A percentile compares a stretch with the other conserved stretches of the same genome.
phyloP scores from a whole-genome alignment of 2,797 vertebrate genomes.

The Ceryle rudis region DNA sequence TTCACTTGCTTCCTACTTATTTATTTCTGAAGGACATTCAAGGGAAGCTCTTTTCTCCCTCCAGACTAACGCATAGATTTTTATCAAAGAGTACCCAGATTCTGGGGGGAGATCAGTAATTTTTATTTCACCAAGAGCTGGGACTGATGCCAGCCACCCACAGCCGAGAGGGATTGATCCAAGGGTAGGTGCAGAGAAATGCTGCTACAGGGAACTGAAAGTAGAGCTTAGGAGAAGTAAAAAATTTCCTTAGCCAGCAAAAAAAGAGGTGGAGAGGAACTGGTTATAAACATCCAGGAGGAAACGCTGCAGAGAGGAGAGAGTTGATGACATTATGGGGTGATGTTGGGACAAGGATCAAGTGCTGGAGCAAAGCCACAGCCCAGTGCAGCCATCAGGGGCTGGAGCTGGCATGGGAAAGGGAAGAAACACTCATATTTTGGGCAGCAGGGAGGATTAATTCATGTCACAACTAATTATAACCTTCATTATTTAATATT shows the following conservation, averaged over 20 bases:
- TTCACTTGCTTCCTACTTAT: background rate
- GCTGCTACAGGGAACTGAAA: background rate
- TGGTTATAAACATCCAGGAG: background rate
- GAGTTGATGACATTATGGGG: background rate
- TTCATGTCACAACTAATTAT: background rate
- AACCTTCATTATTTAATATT: background rate
- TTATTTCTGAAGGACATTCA: accelerated
- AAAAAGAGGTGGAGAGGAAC: background rate
- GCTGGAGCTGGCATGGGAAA: background rate
- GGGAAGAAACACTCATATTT: background rate
- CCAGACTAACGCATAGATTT: background rate
- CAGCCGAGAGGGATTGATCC: accelerated
- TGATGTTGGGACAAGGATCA: background rate
- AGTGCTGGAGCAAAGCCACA: background rate
- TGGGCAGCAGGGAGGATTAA: background rate
- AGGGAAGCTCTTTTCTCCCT: background rate
- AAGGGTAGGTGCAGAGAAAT: background rate
- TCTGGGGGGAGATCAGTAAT: background rate
- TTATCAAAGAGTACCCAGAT: background rate
- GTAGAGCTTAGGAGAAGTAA: background rate
- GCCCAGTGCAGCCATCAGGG: background rate
- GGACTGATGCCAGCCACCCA: accelerated
- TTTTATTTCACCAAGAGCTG: background rate
- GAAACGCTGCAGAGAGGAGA: background rate
- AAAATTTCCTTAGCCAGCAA: background rate